phyloP scores from a whole-genome alignment of 1,140 invertebrate species.

The Marisa cornuarietis region DNA sequence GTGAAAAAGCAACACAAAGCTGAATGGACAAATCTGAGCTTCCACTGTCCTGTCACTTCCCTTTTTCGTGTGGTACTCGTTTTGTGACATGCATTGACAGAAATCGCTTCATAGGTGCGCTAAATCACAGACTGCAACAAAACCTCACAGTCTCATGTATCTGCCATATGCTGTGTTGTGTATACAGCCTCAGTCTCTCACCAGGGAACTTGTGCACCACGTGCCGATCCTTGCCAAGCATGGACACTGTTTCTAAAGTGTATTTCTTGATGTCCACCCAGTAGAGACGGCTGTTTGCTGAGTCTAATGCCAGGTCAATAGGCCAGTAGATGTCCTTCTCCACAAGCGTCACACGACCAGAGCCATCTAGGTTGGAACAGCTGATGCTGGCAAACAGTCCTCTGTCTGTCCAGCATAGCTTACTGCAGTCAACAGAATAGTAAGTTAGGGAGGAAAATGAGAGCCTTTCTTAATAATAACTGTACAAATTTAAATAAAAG shows the following conservation, averaged over 20 bases:
- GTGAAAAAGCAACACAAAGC: too few relatives aligned
- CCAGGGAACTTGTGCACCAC: slow-evolving; percentile 46
- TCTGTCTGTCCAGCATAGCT: slow-evolving; percentile 67
- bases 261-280: slow-evolving; percentile 96
- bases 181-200: slow-evolving; percentile 31
- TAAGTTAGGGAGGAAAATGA: too few relatives aligned
- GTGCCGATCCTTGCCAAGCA: slow-evolving; percentile 77
- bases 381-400: slow-evolving; percentile 82
- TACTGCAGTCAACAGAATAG: slow-evolving; percentile 32
- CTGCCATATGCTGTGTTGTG: slow-evolving; percentile 68
- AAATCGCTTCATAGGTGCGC: too few relatives aligned
- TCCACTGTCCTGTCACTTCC: background rate
- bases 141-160: background rate
- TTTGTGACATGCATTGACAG: background rate
- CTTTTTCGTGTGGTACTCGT: background rate
- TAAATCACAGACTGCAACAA: too few relatives aligned
- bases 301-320: slow-evolving; percentile 86
- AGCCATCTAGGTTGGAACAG: slow-evolving; percentile 94
- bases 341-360: slow-evolving; percentile 81
- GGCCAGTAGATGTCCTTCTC: slow-evolving; percentile 84
- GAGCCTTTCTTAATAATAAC: too few relatives aligned
- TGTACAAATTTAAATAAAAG: too few relatives aligned
- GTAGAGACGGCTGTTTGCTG: slow-evolving; percentile 84
- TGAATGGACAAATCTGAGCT: too few relatives aligned
- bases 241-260: slow-evolving; percentile 85